These are phyloP conservation scores for Metridium senile DNA, from an alignment of 92 coral and sea anemone species.

Conservation along the genomic window DNA sequence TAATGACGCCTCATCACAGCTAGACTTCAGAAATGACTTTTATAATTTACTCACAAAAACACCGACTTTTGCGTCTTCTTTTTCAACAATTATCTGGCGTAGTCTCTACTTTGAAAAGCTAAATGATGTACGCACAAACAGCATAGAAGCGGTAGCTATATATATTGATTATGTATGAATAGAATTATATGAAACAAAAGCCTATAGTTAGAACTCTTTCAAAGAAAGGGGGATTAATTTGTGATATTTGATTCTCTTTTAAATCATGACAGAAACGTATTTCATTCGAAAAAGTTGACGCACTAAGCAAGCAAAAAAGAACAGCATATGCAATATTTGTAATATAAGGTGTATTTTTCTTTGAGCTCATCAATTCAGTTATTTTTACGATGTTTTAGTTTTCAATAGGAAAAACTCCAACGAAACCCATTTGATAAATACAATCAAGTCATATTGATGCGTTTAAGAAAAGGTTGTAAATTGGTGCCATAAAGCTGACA, in stretches of 20 bases:
- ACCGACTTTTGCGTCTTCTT: not conserved
- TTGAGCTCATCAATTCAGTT: not conserved
- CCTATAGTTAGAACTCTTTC: not conserved
- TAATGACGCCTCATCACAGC: not conserved
- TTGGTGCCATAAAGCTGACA: not conserved
- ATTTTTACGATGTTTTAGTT: not conserved
- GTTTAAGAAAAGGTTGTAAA: not conserved
- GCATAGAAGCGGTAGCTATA: too few relatives aligned
- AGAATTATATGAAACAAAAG: not conserved
- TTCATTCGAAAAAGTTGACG: too few relatives aligned
- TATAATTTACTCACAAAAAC: not conserved
- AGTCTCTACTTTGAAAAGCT: not conserved
- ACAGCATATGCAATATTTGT: not conserved
- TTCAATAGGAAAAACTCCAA: not conserved
- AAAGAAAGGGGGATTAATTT: not conserved
- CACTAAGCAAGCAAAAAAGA: too few relatives aligned
- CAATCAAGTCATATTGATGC: not conserved
- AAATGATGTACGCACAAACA: not conserved
- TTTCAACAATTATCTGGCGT: not conserved
- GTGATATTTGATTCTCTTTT: not conserved
- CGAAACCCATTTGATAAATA: not conserved
- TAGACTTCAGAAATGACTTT: conserved; percentile 2
- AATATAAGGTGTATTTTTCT: not conserved
- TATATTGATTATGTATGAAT: not conserved
- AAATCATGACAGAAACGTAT: too few relatives aligned